A percentile compares a stretch with the other conserved stretches of the same genome.
These are phyloP conservation scores for Pachyuromys duprasi DNA, from an alignment of 2,797 vertebrate genomes.

Conservation along the genomic window DNA sequence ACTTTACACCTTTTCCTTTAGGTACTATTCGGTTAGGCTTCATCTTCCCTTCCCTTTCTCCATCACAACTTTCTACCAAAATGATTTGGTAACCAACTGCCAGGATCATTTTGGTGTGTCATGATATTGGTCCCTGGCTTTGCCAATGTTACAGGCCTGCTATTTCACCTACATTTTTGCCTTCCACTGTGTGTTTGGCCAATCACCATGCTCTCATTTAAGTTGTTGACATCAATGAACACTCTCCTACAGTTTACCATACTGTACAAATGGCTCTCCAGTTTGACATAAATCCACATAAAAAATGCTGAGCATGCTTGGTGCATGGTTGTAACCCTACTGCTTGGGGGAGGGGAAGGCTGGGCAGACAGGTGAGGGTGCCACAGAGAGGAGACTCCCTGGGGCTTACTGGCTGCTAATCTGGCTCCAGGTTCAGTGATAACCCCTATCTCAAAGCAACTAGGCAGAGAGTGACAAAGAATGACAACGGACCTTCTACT, in stretches of 20 bases:
- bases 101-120: conserved; percentile 32
- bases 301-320: neutral
- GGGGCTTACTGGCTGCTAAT: neutral
- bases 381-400: neutral
- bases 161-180: neutral
- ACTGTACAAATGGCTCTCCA: neutral
- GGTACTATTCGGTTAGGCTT: conserved; percentile 7
- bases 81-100: neutral
- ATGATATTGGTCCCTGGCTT: conserved; percentile 3
- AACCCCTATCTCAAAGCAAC: neutral
- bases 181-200: conserved; percentile 2
- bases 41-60: neutral
- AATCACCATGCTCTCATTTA: conserved; percentile 18
- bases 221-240: conserved; percentile 39
- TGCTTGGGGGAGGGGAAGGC: too few species aligned
- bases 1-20: conserved; percentile 1
- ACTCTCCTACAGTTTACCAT: conserved; percentile 4
- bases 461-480: neutral
- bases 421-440: neutral
- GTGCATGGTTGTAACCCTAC: neutral
- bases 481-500: neutral
- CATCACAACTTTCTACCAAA: neutral
- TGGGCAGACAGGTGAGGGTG: neutral
- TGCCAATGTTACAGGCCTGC: conserved; percentile 9
- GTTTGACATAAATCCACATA: neutral